Conservation (phyloP, 92 coral and sea anemone species). For the Zoanthus solanderi region DNA sequence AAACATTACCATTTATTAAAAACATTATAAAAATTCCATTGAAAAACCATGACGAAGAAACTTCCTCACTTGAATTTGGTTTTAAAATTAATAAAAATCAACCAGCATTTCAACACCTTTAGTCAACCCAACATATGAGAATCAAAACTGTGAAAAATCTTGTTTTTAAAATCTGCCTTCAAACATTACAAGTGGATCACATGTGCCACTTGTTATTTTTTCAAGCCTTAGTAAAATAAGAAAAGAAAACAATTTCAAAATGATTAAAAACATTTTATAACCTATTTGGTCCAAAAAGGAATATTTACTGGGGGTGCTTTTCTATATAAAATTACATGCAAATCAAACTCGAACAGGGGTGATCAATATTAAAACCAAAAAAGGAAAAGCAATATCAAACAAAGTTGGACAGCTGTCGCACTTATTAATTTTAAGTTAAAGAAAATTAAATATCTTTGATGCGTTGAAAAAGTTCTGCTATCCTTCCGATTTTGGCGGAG, state of each 20-base stretch:
- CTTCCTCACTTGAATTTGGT: neutral
- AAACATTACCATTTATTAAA: neutral
- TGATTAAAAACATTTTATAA: neutral
- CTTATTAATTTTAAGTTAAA: neutral
- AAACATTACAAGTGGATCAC: neutral
- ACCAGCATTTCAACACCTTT: neutral
- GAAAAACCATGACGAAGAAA: neutral
- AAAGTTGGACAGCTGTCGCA: conserved; percentile 9
- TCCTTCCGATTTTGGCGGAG: conserved; percentile 92
- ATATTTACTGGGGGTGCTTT: neutral
- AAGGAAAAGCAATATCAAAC: conserved; percentile 12
- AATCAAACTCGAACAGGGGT: neutral
- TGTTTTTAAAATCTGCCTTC: neutral
- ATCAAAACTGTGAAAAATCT: too few relatives aligned
- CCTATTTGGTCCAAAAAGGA: neutral
- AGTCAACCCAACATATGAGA: too few relatives aligned
- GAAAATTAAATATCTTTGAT: conserved; percentile 6
- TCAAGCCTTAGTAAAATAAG: neutral
- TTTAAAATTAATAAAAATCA: neutral
- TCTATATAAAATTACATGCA: neutral
- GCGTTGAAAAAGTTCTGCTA: conserved; percentile 8
- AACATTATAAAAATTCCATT: neutral
- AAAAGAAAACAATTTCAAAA: neutral
- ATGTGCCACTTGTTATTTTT: neutral
- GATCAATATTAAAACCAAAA: neutral